Percentiles rank a stretch among this genome's conserved stretches.
These are phyloP conservation scores for Pomatorhinus ruficollis DNA, from an alignment of 2,113 vertebrate species.

Conservation along the genomic window DNA sequence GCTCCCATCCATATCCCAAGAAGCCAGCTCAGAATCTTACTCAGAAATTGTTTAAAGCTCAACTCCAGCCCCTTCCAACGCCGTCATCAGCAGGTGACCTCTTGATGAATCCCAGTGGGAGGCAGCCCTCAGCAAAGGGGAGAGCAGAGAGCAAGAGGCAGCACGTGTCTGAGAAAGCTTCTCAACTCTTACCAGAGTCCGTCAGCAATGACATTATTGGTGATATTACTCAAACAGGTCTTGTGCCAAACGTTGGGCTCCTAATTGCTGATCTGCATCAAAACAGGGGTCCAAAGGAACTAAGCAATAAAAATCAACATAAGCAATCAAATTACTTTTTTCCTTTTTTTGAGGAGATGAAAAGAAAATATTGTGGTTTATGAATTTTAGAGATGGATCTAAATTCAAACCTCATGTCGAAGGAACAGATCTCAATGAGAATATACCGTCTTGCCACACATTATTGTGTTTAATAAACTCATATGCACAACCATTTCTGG, in stretches of 20 bases:
- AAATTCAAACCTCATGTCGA: not conserved
- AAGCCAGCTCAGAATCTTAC: not conserved
- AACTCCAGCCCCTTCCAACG: not conserved
- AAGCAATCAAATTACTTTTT: not conserved
- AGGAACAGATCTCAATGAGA: not conserved
- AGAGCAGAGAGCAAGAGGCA: not conserved
- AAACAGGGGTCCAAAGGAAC: not conserved
- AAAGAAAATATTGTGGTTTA: not conserved
- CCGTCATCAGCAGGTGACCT: not conserved
- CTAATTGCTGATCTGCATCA: not conserved
- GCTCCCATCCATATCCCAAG: not conserved
- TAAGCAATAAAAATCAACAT: not conserved
- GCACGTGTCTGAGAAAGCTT: not conserved
- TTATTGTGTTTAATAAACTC: not conserved
- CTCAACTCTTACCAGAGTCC: not conserved
- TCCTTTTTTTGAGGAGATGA: no score
- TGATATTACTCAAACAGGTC: not conserved
- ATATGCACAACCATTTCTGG: not conserved
- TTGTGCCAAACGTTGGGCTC: not conserved
- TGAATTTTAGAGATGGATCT: not conserved
- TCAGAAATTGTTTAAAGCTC: not conserved
- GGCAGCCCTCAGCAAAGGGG: not conserved
- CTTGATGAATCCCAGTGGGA: fast-evolving
- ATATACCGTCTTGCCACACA: not conserved
- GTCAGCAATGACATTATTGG: fast-evolving